These are phyloP conservation scores for Philereme transversata DNA, from an alignment of 2,888 invertebrate genomes.

Conservation along the genomic window DNA sequence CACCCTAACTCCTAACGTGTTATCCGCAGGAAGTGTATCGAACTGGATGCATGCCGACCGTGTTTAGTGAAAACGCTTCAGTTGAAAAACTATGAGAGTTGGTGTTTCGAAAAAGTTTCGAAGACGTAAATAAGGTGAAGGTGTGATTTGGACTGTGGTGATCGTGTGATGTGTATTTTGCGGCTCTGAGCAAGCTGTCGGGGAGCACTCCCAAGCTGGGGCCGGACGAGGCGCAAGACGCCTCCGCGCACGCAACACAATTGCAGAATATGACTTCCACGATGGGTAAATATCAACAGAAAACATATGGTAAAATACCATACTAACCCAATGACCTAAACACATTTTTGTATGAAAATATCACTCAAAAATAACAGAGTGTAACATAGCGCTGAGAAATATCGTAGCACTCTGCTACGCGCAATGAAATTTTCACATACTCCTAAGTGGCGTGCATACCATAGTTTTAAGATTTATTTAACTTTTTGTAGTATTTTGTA, in stretches of 20 bases:
- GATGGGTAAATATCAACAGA: conserved; percentile 72
- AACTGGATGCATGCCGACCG: conserved; percentile 57
- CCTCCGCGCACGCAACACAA: conserved; percentile 69
- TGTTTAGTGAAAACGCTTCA: conserved; percentile 57
- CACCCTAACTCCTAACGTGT: conserved; percentile 51
- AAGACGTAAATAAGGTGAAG: conserved; percentile 77
- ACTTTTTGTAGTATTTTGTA: no score
- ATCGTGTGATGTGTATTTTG: conserved; percentile 72
- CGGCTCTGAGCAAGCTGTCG: conserved; percentile 73
- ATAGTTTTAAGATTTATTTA: background rate
- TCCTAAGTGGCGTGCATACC: background rate
- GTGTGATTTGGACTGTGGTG: conserved; percentile 64
- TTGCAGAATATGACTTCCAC: conserved; percentile 82
- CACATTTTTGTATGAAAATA: no score
- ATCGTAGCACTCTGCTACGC: conserved; percentile 42
- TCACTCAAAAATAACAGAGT: background rate
- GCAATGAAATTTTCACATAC: conserved; percentile 31
- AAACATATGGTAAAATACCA: background rate
- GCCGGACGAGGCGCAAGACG: conserved; percentile 74
- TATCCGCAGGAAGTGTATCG: conserved; percentile 68
- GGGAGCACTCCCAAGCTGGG: conserved; percentile 72
- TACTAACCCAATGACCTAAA: background rate
- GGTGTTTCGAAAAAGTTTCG: conserved; percentile 69
- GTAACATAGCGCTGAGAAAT: conserved; percentile 2
- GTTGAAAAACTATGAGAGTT: conserved; percentile 72